Evolutionary conservation across 1,140 invertebrate species (phyloP).

Genomic region (Euwallacea similis): DNA sequence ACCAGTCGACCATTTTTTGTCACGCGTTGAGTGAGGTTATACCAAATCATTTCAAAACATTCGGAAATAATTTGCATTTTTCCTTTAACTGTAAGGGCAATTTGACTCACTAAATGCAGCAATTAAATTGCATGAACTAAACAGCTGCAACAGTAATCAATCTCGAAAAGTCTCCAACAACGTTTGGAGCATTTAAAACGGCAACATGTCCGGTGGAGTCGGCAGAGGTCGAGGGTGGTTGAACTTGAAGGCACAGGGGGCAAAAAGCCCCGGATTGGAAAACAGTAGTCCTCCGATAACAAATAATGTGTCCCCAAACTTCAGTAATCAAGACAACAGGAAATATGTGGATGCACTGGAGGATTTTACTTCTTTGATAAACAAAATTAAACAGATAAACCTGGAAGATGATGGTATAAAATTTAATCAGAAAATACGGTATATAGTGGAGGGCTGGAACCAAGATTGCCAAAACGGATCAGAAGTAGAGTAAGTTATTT

Average conservation of each 20-base stretch:
- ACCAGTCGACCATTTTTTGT: too few relatives aligned
- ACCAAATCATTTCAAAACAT: too few relatives aligned
- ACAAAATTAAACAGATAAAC: slow-evolving; percentile 41
- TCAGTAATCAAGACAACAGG: slow-evolving; percentile 24
- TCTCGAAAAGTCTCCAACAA: too few relatives aligned
- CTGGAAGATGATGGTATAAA: slow-evolving; percentile 48
- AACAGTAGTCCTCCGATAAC: slow-evolving; percentile 9
- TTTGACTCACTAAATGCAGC: too few relatives aligned
- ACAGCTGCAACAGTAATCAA: too few relatives aligned
- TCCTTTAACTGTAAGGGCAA: too few relatives aligned
- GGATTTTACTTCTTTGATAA: slow-evolving; percentile 39
- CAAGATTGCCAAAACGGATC: slow-evolving; percentile 40
- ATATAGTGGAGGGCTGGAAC: slow-evolving; percentile 44
- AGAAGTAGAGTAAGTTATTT: slow-evolving; percentile 47
- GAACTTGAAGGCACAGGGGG: slow-evolving; percentile 40
- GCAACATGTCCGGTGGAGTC: slow-evolving; percentile 29
- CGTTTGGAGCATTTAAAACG: too few relatives aligned
- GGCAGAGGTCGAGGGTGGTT: slow-evolving; percentile 49
- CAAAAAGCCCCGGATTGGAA: slow-evolving; percentile 17
- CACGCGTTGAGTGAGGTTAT: too few relatives aligned
- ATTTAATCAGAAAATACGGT: slow-evolving; percentile 49
- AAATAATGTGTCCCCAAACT: slow-evolving; percentile 15
- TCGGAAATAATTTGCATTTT: too few relatives aligned
- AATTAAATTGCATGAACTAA: too few relatives aligned
- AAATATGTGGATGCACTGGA: slow-evolving; percentile 23